Evolutionary conservation across 2,888 invertebrate species (phyloP).

Genomic region (Campaea margaritaria): DNA sequence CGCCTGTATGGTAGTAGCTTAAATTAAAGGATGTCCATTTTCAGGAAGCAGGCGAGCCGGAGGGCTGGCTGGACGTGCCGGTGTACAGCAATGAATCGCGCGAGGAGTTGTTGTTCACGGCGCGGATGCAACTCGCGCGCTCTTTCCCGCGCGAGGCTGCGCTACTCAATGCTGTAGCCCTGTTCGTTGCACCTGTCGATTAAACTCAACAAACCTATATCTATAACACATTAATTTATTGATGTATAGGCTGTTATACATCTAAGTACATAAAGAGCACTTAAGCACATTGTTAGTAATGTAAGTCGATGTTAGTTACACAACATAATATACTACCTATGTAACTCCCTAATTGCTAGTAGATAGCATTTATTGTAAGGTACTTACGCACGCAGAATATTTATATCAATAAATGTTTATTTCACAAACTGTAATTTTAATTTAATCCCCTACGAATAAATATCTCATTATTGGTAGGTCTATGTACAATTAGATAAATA

Average conservation of each 20-base stretch:
- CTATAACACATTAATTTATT: no score
- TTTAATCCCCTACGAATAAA: no score
- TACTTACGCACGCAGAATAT: neutral
- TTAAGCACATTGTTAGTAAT: no score
- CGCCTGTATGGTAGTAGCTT: no score
- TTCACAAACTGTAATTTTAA: neutral
- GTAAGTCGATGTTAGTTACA: no score
- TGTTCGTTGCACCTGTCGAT: slow-evolving; percentile 62
- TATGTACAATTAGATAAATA: no score
- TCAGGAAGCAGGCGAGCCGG: slow-evolving; percentile 29
- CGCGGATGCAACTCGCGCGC: slow-evolving; percentile 63
- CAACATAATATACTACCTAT: no score
- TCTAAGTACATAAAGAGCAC: no score
- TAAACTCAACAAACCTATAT: slow-evolving; percentile 27
- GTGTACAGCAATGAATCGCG: slow-evolving; percentile 60
- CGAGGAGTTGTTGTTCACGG: slow-evolving; percentile 45
- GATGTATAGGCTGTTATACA: no score
- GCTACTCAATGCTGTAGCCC: slow-evolving; percentile 65
- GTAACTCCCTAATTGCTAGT: no score
- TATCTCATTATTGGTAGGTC: no score
- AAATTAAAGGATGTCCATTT: neutral
- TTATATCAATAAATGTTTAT: neutral
- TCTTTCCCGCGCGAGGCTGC: slow-evolving; percentile 54
- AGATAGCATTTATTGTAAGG: no score
- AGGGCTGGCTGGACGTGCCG: slow-evolving; percentile 55